Evolutionary conservation across 1,140 invertebrate species (phyloP).

Genomic region (Macrosteles quadrilineatus): DNA sequence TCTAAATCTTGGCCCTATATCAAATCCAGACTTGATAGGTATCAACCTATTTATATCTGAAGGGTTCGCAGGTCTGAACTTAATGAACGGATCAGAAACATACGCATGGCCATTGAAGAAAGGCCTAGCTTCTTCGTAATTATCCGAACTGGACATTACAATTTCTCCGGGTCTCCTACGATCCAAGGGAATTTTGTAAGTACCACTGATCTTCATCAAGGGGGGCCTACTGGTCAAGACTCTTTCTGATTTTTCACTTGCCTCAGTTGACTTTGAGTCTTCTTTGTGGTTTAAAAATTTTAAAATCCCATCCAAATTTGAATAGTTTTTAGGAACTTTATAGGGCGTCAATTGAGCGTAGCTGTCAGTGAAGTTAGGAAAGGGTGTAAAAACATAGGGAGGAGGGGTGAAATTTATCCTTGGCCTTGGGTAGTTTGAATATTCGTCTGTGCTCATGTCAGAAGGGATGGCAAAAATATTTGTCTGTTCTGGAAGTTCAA

Average conservation of each 20-base stretch:
- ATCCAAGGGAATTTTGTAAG: conserved; percentile 4
- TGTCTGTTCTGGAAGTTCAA: background rate
- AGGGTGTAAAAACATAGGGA: background rate
- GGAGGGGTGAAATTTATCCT: conserved; percentile 7
- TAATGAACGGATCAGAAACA: conserved; percentile 12
- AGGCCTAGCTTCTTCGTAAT: background rate
- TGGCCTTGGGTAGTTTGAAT: background rate
- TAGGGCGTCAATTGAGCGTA: conserved; percentile 19
- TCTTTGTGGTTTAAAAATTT: background rate
- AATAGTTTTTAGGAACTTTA: background rate
- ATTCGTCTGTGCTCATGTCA: background rate
- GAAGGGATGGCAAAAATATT: conserved; percentile 7
- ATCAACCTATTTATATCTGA: conserved; percentile 9
- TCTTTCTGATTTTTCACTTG: background rate
- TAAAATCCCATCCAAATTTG: background rate
- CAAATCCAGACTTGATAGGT: background rate
- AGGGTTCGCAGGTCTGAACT: conserved; percentile 17
- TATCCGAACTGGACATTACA: background rate
- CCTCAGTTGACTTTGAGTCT: background rate
- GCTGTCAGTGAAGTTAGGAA: conserved; percentile 12
- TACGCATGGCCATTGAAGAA: conserved; percentile 16
- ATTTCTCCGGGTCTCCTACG: background rate
- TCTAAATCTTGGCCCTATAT: background rate
- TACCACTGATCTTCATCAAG: conserved; percentile 4
- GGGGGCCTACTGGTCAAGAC: background rate